These are phyloP conservation scores for Heliconius himera DNA, from an alignment of 1,140 invertebrate genomes.

Conservation along the genomic window DNA sequence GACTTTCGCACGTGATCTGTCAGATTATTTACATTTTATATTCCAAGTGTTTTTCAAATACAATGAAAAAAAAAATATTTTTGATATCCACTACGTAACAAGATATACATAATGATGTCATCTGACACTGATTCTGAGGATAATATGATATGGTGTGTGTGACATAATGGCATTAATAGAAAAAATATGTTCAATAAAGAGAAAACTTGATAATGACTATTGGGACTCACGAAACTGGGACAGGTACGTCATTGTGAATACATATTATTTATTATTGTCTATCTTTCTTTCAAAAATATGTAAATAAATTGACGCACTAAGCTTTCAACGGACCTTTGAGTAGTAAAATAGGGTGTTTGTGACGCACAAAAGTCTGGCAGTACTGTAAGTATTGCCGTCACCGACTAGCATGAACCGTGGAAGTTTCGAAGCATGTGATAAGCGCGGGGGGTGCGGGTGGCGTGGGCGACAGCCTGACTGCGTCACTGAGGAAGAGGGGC, in stretches of 20 bases:
- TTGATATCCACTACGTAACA: slow-evolving; percentile 37
- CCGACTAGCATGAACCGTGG: slow-evolving; percentile 41
- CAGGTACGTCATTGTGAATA: slow-evolving; percentile 67
- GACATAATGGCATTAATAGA: slow-evolving; percentile 76
- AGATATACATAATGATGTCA: slow-evolving; percentile 50
- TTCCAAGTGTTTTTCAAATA: slow-evolving; percentile 50
- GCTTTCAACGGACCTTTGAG: slow-evolving; percentile 36
- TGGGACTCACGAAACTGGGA: slow-evolving; percentile 63
- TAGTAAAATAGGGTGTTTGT: slow-evolving; percentile 40
- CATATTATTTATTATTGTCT: slow-evolving; percentile 55
- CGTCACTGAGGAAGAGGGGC: slow-evolving; percentile 64
- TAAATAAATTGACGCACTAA: slow-evolving; percentile 55
- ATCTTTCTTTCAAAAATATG: slow-evolving; percentile 53
- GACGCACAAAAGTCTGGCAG: slow-evolving; percentile 60
- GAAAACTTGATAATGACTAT: slow-evolving; percentile 72
- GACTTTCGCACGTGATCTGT: slow-evolving; percentile 74
- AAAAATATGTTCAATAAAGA: slow-evolving; percentile 73
- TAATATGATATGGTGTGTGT: slow-evolving; percentile 58
- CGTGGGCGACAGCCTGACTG: slow-evolving; percentile 58
- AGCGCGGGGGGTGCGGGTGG: slow-evolving; percentile 58
- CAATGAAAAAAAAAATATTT: slow-evolving; percentile 41
- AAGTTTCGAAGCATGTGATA: slow-evolving; percentile 64
- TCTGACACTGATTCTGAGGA: slow-evolving; percentile 45
- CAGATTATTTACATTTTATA: slow-evolving; percentile 61
- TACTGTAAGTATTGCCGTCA: slow-evolving; percentile 43